Evolutionary conservation across 1,140 invertebrate species (phyloP), one percentile per base, ranked within the genome.

Genomic region (Hyposmocoma kahamanoa): DNA sequence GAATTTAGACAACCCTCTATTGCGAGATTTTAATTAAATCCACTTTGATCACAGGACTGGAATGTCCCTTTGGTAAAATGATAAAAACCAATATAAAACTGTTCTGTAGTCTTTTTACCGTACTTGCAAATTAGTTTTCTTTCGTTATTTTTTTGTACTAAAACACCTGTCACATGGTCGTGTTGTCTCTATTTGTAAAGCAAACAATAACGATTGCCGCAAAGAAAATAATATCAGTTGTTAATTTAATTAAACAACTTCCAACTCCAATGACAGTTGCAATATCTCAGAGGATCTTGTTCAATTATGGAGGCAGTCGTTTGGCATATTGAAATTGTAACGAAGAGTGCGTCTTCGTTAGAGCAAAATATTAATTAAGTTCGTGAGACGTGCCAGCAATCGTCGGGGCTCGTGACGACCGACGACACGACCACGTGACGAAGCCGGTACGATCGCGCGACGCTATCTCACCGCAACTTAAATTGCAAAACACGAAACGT

Each of bases 401-500:
- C 72, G 59, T 55, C 38, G 53, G 53, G 41, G 47, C 52, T 50
- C 62, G 58, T 61, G 62, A 65, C 50, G 24, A n/a, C 18, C 18
- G 38, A 41, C 38, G 32, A 6, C 10, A 17, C 32, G 8, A 17
- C 10, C 15, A 17, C 8, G 32, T 17, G 13, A 2, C 32, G 11
- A 17, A 36, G 11, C 3, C 32, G n/a, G 11, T 17, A 28, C 42
- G 24, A 26, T 17, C 32, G 32, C 15, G 13, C 32, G 38, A n/a
- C 47, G 11, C 32, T 45, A 45, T 43, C 51, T 39, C 42, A 57
- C 22, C 44, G 43, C 41, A 69, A 72, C 69, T 74, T 57, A 65
- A 74, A 72, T 65, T 77, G 59, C 59, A 67, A 77, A 81, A 77
- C 77, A 72, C 69, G 63, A 84, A 75, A 84, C 78, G 78, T 84